Conservation (phyloP, 2,113 vertebrate genomes). For the Octodon degus region DNA sequence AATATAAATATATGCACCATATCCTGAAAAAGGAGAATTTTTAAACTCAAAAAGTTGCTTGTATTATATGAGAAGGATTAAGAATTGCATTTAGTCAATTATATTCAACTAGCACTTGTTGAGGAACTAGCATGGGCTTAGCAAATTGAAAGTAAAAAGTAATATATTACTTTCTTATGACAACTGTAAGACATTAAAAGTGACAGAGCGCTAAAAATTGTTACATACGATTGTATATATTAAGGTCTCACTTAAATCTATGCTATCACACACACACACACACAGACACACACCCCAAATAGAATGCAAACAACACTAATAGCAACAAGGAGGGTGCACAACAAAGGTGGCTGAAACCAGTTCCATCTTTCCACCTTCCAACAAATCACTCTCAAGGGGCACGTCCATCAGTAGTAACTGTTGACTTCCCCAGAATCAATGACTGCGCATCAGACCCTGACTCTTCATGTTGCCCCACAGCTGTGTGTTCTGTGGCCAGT, state of each 20-base stretch:
- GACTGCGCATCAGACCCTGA: background rate
- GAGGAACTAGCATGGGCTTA: background rate
- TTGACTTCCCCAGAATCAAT: background rate
- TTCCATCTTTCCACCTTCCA: background rate
- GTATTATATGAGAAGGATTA: background rate
- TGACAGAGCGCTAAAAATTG: background rate
- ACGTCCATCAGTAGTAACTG: background rate
- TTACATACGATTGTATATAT: background rate
- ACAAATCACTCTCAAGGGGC: background rate
- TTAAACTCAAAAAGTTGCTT: conserved; percentile 30
- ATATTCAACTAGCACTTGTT: background rate
- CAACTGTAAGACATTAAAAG: conserved; percentile 2
- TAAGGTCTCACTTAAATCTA: conserved; percentile 36
- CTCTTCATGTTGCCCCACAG: background rate
- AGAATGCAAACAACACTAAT: background rate
- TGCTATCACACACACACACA: background rate
- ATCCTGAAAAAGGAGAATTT: background rate
- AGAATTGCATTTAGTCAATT: background rate
- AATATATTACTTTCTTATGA: background rate
- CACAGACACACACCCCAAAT: background rate
- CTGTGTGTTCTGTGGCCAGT: background rate
- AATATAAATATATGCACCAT: background rate
- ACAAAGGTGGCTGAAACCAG: background rate
- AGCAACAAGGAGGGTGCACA: background rate
- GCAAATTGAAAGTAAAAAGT: conserved; percentile 8